Evolutionary conservation across 2,888 invertebrate genomes (phyloP).

Genomic region (Ischnura elegans): DNA sequence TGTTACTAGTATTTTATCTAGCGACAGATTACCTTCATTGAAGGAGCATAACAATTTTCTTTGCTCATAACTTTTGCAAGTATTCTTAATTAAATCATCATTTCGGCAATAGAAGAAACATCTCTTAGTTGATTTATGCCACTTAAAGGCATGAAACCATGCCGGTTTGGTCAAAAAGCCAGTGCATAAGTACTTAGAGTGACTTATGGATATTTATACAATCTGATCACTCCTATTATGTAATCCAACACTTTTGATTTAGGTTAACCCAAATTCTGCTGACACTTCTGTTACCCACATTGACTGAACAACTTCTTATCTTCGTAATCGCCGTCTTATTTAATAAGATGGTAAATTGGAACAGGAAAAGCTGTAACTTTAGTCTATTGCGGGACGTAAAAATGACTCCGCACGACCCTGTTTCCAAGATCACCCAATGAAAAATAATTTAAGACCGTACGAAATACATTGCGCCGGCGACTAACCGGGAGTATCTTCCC

Average conservation of each 20-base stretch:
- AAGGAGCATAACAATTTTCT: no score
- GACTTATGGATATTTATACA: background rate
- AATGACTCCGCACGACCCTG: background rate
- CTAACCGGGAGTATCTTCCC: background rate
- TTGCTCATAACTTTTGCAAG: no score
- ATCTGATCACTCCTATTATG: no score
- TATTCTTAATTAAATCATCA: no score
- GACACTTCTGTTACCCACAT: background rate
- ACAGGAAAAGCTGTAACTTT: background rate
- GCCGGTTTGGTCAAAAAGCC: no score
- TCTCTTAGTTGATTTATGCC: no score
- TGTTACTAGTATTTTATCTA: no score
- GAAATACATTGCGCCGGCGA: background rate
- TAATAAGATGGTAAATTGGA: background rate
- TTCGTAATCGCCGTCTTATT: background rate
- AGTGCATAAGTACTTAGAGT: background rate
- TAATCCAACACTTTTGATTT: no score
- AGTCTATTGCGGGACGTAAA: background rate
- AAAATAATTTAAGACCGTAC: background rate
- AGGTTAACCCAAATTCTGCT: no score
- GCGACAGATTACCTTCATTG: no score
- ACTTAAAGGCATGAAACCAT: no score
- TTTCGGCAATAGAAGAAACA: no score
- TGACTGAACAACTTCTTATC: background rate
- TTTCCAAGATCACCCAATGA: background rate